Evolutionary conservation across 23 tunicate genomes (phyloP).

Genomic region (Ascidia mentula): DNA sequence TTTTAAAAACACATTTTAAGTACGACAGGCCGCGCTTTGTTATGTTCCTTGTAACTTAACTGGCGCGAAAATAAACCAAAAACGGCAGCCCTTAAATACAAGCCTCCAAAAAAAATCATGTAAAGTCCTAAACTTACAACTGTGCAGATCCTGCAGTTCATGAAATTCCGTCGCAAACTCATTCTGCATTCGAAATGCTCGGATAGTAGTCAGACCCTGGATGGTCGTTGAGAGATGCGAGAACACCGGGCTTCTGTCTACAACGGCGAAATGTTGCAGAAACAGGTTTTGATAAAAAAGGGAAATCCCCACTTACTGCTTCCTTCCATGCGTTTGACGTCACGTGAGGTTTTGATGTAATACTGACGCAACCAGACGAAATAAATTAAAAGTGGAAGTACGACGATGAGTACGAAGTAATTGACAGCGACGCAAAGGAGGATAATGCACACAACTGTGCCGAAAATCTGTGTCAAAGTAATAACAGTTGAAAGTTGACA

Average conservation of each 20-base stretch:
- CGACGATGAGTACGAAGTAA: constrained; percentile 49
- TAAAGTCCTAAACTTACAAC: constrained; percentile 71
- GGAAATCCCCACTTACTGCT: constrained; percentile 70
- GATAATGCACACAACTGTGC: constrained; percentile 24
- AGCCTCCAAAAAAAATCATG: too few species aligned
- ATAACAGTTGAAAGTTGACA: neutral
- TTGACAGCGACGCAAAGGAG: constrained; percentile 31
- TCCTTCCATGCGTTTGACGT: constrained; percentile 91
- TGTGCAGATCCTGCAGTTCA: constrained; percentile 74
- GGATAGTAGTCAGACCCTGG: constrained; percentile 67
- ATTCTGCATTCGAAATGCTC: constrained; percentile 74
- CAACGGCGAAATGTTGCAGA: neutral
- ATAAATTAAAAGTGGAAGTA: constrained; percentile 52
- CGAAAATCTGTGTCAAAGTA: constrained; percentile 12
- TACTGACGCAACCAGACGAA: constrained; percentile 70
- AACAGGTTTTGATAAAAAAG: neutral
- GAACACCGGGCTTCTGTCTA: constrained; percentile 92
- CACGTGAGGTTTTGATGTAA: constrained; percentile 73
- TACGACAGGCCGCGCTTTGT: too few species aligned
- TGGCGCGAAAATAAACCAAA: neutral
- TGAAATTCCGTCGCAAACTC: constrained; percentile 48
- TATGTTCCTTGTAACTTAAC: too few species aligned
- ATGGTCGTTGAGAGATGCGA: constrained; percentile 63
- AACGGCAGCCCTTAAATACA: neutral
- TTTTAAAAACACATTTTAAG: too few species aligned